These are phyloP conservation scores for Cottus gobio DNA, from an alignment of 2,113 vertebrate species.

Conservation along the genomic window DNA sequence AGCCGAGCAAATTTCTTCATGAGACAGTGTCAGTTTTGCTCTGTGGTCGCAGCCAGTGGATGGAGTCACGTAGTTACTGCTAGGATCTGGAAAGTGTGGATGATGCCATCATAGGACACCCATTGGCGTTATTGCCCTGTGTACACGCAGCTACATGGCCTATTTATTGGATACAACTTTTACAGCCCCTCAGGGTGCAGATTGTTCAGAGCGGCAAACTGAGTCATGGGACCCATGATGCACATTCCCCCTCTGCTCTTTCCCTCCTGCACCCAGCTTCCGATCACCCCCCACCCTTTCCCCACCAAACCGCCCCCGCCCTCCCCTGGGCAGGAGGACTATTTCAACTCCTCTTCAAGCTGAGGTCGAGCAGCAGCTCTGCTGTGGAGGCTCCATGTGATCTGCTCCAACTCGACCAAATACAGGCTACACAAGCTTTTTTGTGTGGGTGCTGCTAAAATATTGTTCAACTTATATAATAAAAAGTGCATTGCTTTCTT, in stretches of 20 bases:
- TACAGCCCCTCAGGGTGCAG: constrained; percentile 56
- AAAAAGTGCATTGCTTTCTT: constrained; percentile 45
- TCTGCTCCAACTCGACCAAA: constrained; percentile 42
- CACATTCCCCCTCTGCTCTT: constrained; percentile 46
- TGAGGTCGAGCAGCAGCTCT: constrained; percentile 57
- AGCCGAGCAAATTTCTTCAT: background rate
- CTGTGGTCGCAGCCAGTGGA: constrained; percentile 12
- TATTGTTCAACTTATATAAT: constrained; percentile 66
- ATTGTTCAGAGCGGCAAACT: constrained; percentile 69
- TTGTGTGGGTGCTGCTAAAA: constrained; percentile 67
- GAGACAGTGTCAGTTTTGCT: constrained; percentile 32
- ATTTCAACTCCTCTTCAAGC: constrained; percentile 58
- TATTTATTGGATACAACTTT: constrained; percentile 64
- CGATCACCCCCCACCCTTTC: constrained; percentile 16
- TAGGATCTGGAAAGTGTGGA: constrained; percentile 32
- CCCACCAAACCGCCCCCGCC: constrained; percentile 25
- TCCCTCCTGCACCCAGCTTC: constrained; percentile 15
- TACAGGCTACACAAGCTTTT: constrained; percentile 12
- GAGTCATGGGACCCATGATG: constrained; percentile 68
- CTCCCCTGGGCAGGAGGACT: constrained; percentile 54
- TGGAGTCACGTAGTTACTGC: background rate
- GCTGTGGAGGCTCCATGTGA: constrained; percentile 56
- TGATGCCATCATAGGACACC: constrained; percentile 46
- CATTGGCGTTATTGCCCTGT: constrained; percentile 39
- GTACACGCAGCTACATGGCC: constrained; percentile 58